phyloP scores from a whole-genome alignment of 2,797 vertebrate genomes.

The Leptatherina wallacei region DNA sequence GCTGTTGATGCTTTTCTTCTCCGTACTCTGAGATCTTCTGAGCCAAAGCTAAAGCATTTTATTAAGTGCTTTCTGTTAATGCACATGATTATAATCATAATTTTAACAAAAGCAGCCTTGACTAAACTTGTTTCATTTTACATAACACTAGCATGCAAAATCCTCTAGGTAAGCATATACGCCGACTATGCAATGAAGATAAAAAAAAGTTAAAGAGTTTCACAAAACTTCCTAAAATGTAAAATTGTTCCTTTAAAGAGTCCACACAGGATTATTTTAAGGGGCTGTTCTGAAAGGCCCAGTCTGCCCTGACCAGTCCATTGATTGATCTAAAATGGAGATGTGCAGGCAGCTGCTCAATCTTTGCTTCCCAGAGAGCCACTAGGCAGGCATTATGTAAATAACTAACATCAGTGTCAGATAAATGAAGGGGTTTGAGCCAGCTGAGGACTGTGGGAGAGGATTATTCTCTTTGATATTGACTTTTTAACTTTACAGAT shows the following conservation, averaged over 20 bases:
- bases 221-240: background rate
- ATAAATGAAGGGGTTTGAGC: background rate
- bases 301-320: background rate
- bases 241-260: no score
- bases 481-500: background rate
- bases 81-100: no score
- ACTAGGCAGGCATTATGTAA: background rate
- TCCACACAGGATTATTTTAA: no score
- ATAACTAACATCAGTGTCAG: background rate
- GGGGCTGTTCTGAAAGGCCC: background rate
- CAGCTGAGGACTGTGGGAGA: background rate
- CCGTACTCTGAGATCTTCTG: no score
- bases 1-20: no score
- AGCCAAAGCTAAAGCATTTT: no score
- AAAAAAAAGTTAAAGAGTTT: background rate
- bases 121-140: no score
- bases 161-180: no score
- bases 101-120: no score
- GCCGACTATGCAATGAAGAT: no score
- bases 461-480: background rate
- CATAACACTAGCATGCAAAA: no score
- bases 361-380: background rate
- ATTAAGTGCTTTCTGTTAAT: no score
- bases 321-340: background rate
- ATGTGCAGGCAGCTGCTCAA: background rate